Evolutionary conservation across 2,113 vertebrate genomes (phyloP).

Genomic region (Misgurnus mizolepis): DNA sequence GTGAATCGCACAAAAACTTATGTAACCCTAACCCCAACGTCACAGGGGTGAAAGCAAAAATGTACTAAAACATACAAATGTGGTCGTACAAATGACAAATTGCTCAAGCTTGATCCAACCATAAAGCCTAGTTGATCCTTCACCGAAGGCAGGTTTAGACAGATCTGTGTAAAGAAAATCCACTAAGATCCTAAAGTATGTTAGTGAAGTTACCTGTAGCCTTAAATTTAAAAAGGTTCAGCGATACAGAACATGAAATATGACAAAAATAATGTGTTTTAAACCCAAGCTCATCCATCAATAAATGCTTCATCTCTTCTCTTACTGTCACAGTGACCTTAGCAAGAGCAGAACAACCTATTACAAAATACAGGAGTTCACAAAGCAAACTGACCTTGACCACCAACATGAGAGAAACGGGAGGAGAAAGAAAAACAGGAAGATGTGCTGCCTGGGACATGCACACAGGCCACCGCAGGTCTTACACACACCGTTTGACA

Average conservation of each 20-base stretch:
- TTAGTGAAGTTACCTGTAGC: neutral
- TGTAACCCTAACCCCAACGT: too few relatives aligned
- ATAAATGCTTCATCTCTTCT: neutral
- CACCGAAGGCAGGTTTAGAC: neutral
- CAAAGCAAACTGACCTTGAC: constrained; percentile 23
- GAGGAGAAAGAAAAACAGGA: constrained; percentile 32
- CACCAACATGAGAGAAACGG: constrained; percentile 4
- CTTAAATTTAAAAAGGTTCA: neutral
- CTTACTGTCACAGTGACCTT: neutral
- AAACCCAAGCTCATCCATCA: neutral
- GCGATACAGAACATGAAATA: neutral
- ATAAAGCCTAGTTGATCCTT: constrained; percentile 11
- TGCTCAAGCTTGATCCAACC: constrained; percentile 14
- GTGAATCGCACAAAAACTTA: too few relatives aligned
- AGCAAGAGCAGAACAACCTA: constrained; percentile 3
- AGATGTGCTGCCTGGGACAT: constrained; percentile 1
- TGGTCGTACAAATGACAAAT: too few relatives aligned
- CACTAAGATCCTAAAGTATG: neutral
- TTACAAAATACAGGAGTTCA: constrained; percentile 13
- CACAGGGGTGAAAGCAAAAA: too few relatives aligned
- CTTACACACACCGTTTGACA: constrained; percentile 1
- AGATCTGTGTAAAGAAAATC: neutral
- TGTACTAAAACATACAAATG: too few relatives aligned
- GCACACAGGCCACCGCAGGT: constrained; percentile 12
- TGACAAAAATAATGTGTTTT: neutral